Evolutionary conservation across 2,888 invertebrate genomes (phyloP).

Genomic region (Drosophila mettleri): DNA sequence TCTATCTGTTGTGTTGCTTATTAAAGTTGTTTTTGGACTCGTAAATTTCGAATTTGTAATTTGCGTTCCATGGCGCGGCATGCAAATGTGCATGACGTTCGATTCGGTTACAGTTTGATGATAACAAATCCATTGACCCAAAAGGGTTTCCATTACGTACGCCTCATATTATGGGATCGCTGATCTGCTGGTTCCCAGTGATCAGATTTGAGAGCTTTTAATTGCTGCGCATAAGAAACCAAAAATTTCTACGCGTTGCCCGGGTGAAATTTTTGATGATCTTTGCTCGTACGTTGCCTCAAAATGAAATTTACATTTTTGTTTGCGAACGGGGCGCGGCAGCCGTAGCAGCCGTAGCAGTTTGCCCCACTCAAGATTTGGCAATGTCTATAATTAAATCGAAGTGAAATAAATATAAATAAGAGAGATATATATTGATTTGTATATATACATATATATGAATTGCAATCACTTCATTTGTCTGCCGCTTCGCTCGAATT

Average conservation of each 20-base stretch:
- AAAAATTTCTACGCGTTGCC: conserved; percentile 46
- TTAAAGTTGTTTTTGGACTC: conserved; percentile 61
- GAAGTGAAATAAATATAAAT: conserved; percentile 51
- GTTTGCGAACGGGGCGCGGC: conserved; percentile 50
- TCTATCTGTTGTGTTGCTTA: conserved; percentile 46
- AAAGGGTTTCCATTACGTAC: conserved; percentile 68
- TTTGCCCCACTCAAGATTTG: conserved; percentile 42
- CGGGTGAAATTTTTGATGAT: conserved; percentile 47
- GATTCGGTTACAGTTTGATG: conserved; percentile 78
- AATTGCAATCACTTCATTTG: conserved; percentile 72
- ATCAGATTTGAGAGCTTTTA: conserved; percentile 51
- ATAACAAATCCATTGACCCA: conserved; percentile 78
- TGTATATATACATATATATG: not conserved
- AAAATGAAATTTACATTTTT: conserved; percentile 46
- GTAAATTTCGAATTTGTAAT: conserved; percentile 64
- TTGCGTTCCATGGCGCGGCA: conserved; percentile 70
- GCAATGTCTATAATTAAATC: conserved; percentile 72
- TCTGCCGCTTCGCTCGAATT: conserved; percentile 62
- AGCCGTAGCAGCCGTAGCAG: conserved; percentile 47
- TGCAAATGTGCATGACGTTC: conserved; percentile 80
- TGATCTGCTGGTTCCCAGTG: conserved; percentile 52
- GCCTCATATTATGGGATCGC: conserved; percentile 63
- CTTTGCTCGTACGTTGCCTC: conserved; percentile 19
- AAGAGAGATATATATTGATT: conserved; percentile 15
- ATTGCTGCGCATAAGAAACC: conserved; percentile 42